These are phyloP conservation scores for Troilus luridus DNA, from an alignment of 2,888 invertebrate species.

Conservation along the genomic window DNA sequence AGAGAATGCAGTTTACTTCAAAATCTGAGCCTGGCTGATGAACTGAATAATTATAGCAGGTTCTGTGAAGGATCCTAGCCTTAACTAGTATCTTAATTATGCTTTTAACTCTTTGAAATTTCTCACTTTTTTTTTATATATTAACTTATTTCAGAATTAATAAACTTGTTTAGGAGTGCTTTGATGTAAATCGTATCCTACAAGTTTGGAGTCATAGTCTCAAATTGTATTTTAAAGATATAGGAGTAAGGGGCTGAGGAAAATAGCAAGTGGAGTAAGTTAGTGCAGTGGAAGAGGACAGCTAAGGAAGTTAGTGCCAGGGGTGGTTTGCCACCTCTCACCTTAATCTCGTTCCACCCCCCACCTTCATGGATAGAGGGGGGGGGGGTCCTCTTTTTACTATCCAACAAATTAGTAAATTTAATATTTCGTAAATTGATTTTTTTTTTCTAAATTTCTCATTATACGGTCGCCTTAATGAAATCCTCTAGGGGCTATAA, in stretches of 20 bases:
- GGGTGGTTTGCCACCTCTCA: slow-evolving; percentile 20
- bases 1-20: too few relatives aligned
- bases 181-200: background rate
- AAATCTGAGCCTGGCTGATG: too few relatives aligned
- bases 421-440: slow-evolving; percentile 11
- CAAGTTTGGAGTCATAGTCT: background rate
- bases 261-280: background rate
- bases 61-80: too few relatives aligned
- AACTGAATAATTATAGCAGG: too few relatives aligned
- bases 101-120: too few relatives aligned
- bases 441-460: slow-evolving; percentile 15
- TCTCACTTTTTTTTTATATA: too few relatives aligned
- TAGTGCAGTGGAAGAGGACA: background rate
- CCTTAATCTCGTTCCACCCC: background rate
- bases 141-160: background rate
- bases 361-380: background rate
- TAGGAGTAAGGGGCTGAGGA: background rate
- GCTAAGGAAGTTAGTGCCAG: slow-evolving; percentile 35
- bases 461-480: background rate
- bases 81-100: too few relatives aligned
- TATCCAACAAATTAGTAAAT: background rate
- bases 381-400: background rate
- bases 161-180: background rate
- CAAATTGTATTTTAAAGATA: background rate
- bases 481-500: background rate